These are phyloP conservation scores for Iselma pallidipennis DNA, from an alignment of 2,888 invertebrate species.

Conservation along the genomic window DNA sequence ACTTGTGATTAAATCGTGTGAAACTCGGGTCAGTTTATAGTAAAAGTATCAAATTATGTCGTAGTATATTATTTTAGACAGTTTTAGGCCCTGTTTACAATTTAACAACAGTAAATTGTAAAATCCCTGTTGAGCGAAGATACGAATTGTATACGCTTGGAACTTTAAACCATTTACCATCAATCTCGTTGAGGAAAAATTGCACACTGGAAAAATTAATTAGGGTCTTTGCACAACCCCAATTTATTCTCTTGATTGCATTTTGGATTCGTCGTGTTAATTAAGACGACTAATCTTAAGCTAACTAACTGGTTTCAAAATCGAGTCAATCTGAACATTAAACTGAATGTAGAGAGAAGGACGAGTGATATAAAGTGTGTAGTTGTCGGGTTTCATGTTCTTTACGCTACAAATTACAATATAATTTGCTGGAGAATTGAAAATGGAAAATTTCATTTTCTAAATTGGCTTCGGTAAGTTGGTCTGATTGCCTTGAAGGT, in stretches of 20 bases:
- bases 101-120: too few species aligned
- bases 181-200: neutral
- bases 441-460: slow-evolving; percentile 29
- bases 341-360: neutral
- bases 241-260: slow-evolving; percentile 1
- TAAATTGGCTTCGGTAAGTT: slow-evolving; percentile 25
- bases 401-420: slow-evolving; percentile 21
- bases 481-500: neutral
- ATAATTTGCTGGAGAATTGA: slow-evolving; percentile 28
- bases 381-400: neutral
- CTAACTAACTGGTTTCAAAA: slow-evolving; percentile 9
- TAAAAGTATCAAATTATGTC: too few species aligned
- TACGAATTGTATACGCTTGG: too few species aligned
- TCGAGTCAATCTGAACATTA: neutral
- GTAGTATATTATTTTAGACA: too few species aligned
- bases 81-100: too few species aligned
- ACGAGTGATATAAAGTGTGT: neutral
- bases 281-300: slow-evolving; percentile 22
- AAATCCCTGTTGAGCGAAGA: too few species aligned
- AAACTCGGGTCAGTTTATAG: too few species aligned
- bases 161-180: too few species aligned
- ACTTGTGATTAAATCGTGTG: too few species aligned
- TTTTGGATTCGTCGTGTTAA: slow-evolving; percentile 6
- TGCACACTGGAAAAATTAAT: neutral
- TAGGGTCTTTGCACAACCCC: neutral